Conservation (phyloP, 2,113 vertebrate species). For the Hassar affinis region DNA sequence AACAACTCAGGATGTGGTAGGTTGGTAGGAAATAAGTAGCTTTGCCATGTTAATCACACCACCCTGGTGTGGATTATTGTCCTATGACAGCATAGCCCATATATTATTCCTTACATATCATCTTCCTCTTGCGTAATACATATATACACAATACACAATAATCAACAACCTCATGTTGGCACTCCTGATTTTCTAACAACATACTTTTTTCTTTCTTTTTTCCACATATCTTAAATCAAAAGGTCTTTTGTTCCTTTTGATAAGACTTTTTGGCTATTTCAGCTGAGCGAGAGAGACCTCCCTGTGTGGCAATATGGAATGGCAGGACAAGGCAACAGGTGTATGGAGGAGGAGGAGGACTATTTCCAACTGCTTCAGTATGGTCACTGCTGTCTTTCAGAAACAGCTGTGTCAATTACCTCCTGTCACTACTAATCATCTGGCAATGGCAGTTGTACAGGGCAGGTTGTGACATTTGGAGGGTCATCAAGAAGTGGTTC, state of each 20-base stretch:
- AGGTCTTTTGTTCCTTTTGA: neutral
- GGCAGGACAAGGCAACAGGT: conserved; percentile 42
- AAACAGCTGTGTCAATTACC: conserved; percentile 41
- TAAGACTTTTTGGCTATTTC: neutral
- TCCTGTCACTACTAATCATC: conserved; percentile 18
- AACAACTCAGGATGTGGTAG: neutral
- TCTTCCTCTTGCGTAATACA: neutral
- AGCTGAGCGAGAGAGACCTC: conserved; percentile 2
- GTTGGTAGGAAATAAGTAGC: neutral
- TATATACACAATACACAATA: neutral
- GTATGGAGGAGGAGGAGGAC: conserved; percentile 4
- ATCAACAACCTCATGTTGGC: neutral
- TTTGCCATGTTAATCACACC: neutral
- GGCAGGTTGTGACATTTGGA: conserved; percentile 30
- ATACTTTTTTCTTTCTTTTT: neutral
- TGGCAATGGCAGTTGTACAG: conserved; percentile 10
- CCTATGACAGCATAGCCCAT: neutral
- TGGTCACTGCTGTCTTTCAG: conserved; percentile 30
- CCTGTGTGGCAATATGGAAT: conserved; percentile 14
- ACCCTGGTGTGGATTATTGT: neutral
- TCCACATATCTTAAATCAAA: neutral
- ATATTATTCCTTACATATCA: neutral
- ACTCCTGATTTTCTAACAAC: neutral
- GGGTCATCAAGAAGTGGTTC: neutral
- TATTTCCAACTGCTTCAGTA: conserved; percentile 7